These are phyloP conservation scores for Galeopsomyia nigrocyanea DNA, from an alignment of 2,888 invertebrate species.

Conservation along the genomic window DNA sequence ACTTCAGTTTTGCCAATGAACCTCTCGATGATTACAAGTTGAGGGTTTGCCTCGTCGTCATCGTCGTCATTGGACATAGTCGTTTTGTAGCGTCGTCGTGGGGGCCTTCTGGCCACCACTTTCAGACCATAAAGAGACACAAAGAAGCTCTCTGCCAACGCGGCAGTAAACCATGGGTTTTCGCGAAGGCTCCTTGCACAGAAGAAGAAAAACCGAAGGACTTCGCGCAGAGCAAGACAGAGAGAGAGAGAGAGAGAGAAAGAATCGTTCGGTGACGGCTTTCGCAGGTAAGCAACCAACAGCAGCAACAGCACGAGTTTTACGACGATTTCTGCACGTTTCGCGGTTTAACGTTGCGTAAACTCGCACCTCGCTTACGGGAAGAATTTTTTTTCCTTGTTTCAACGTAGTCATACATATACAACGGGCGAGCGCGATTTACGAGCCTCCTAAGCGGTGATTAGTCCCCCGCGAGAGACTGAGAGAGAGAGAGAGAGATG, in stretches of 20 bases:
- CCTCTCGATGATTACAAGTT: no score
- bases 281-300: neutral
- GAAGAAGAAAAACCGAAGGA: constrained; percentile 40
- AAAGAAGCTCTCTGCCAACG: constrained; percentile 61
- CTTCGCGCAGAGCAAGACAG: constrained; percentile 1
- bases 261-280: constrained; percentile 19
- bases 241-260: constrained; percentile 31
- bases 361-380: constrained; percentile 21
- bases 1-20: no score
- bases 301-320: constrained; percentile 15
- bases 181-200: constrained; percentile 61
- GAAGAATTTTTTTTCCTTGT: constrained; percentile 36
- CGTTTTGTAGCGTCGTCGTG: no score
- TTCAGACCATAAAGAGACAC: constrained; percentile 67
- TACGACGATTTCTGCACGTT: constrained; percentile 39
- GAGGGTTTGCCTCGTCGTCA: constrained; percentile 17
- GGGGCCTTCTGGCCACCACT: constrained; percentile 59
- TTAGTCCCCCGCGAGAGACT: constrained; percentile 26
- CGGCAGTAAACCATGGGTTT: constrained; percentile 66
- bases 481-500: neutral
- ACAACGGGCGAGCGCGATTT: constrained; percentile 29
- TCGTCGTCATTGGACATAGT: no score
- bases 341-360: constrained; percentile 35
- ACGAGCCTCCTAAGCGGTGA: constrained; percentile 43
- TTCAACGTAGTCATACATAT: no score